phyloP scores from a whole-genome alignment of 2,797 vertebrate species.

The Rhodeus uyekii region DNA sequence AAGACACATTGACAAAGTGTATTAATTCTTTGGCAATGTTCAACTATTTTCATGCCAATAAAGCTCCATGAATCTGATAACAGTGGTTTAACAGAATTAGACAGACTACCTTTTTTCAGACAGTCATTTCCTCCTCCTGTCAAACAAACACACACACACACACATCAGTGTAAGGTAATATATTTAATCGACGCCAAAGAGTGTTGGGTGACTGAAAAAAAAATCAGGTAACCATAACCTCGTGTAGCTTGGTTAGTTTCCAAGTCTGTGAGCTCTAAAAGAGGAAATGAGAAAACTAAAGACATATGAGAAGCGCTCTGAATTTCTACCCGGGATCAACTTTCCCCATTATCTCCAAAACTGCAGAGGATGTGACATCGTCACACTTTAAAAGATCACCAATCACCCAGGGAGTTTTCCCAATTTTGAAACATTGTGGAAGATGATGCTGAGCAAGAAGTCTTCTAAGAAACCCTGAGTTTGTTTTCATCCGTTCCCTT shows the following conservation, averaged over 20 bases:
- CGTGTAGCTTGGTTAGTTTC: not conserved
- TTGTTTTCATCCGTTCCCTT: no score
- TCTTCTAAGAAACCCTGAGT: no score
- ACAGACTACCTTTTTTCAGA: not conserved
- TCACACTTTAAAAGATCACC: no score
- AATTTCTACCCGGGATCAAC: no score
- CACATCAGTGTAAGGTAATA: conserved; percentile 8
- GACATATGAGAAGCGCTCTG: no score
- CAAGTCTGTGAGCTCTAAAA: not conserved
- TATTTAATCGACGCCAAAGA: conserved; percentile 12
- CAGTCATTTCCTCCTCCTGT: conserved; percentile 1
- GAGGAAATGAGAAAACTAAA: no score
- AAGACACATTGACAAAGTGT: not conserved
- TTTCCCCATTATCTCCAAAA: no score
- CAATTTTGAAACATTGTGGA: no score
- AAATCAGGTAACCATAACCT: conserved; percentile 1
- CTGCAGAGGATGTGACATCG: no score
- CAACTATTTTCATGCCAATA: conserved; percentile 1
- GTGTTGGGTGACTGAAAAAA: conserved; percentile 23
- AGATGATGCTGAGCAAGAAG: no score
- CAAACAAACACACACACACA: not conserved
- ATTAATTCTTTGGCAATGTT: not conserved
- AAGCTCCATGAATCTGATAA: not conserved
- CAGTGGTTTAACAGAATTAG: not conserved
- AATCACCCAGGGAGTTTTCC: no score